phyloP scores from a whole-genome alignment of 2,888 invertebrate species.

The Trichopoda pennipes region DNA sequence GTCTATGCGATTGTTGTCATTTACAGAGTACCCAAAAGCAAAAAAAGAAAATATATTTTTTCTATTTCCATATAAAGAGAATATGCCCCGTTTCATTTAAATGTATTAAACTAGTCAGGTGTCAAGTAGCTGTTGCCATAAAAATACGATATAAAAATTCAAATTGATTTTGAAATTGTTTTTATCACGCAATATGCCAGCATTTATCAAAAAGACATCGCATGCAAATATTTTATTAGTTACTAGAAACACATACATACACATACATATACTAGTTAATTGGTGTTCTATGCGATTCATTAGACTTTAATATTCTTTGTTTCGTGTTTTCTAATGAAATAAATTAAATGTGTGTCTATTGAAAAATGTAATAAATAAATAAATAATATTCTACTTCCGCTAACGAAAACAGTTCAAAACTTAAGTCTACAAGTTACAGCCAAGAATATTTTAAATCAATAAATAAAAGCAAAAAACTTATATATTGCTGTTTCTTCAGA shows the following conservation, averaged over 20 bases:
- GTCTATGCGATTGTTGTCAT: too few species aligned
- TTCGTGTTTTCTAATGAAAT: conserved; percentile 5
- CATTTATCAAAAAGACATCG: conserved; percentile 55
- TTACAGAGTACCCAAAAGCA: too few species aligned
- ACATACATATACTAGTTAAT: too few species aligned
- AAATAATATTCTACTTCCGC: neutral
- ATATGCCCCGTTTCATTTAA: neutral
- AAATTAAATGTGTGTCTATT: conserved; percentile 15
- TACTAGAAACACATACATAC: neutral
- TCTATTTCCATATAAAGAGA: neutral
- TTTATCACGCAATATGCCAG: conserved; percentile 61
- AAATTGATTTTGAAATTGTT: conserved; percentile 63
- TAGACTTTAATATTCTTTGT: neutral
- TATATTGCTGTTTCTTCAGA: conserved; percentile 37
- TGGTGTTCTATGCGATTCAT: conserved; percentile 6
- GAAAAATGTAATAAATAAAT: conserved; percentile 26
- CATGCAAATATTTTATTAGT: conserved; percentile 48
- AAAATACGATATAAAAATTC: conserved; percentile 50
- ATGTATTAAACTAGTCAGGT: conserved; percentile 44
- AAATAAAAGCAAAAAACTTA: conserved; percentile 19
- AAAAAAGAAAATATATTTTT: too few species aligned
- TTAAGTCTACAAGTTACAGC: neutral
- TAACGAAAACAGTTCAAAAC: neutral
- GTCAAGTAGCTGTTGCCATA: conserved; percentile 54
- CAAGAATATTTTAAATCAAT: conserved; percentile 15